Evolutionary conservation across 2,113 vertebrate species (phyloP).

Genomic region (Antechinus flavipes): DNA sequence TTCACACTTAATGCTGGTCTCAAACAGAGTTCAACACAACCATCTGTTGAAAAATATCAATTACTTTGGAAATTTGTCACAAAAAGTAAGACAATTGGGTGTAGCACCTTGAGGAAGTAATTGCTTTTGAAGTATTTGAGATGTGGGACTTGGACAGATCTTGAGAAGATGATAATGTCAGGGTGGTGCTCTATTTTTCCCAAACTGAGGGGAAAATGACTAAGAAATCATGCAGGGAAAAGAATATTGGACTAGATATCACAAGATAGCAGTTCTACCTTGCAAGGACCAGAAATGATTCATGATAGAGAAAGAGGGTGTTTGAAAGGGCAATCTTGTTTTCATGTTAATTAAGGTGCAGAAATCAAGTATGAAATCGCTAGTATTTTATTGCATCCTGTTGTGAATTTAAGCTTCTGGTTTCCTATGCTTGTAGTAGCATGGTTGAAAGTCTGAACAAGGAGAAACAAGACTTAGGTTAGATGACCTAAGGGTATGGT

Average conservation of each 20-base stretch:
- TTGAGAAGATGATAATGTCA: background rate
- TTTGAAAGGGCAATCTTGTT: background rate
- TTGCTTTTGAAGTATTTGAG: conserved; percentile 19
- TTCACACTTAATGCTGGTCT: conserved; percentile 9
- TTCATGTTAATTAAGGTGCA: background rate
- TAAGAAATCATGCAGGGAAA: background rate
- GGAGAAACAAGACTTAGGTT: background rate
- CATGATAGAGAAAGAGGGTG: background rate
- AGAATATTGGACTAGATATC: background rate
- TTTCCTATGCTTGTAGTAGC: background rate
- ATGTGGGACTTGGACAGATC: conserved; percentile 1
- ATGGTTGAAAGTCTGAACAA: background rate
- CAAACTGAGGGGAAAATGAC: background rate
- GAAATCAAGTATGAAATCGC: background rate
- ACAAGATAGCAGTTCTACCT: background rate
- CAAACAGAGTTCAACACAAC: background rate
- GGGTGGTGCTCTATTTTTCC: conserved; percentile 16
- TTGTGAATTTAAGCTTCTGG: background rate
- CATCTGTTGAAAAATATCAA: conserved; percentile 38
- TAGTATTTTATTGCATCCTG: background rate
- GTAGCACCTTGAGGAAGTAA: background rate
- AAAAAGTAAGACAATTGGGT: background rate
- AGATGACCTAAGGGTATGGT: background rate
- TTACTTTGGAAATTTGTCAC: background rate
- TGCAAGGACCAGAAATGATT: background rate